A percentile compares a stretch with the other conserved stretches of the same genome.
Evolutionary conservation across 2,113 vertebrate genomes (phyloP).

Genomic region (Dasyprocta punctata): DNA sequence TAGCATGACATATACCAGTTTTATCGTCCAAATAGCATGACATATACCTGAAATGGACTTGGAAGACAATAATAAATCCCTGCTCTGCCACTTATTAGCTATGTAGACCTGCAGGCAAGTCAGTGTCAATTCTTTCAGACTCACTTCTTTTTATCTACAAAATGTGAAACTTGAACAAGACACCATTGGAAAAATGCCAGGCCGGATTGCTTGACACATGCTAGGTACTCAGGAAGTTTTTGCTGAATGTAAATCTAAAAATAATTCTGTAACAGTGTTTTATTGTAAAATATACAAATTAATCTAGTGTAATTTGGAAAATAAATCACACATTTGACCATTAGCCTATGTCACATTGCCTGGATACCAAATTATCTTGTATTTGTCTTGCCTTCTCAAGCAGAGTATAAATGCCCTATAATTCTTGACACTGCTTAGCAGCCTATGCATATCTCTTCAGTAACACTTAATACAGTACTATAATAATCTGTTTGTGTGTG

Average conservation of each 20-base stretch:
- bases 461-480: not conserved
- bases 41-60: not conserved
- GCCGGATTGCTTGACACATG: not conserved
- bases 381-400: not conserved
- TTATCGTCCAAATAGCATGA: not conserved
- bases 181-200: not conserved
- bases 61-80: not conserved
- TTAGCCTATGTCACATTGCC: not conserved
- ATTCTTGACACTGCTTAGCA: not conserved
- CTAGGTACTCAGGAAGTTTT: not conserved
- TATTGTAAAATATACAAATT: not conserved
- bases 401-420: not conserved
- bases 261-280: not conserved
- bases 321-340: not conserved
- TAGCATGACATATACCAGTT: too few species aligned
- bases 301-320: not conserved
- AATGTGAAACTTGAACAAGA: slow-evolving; percentile 21
- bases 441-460: not conserved
- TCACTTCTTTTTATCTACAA: not conserved
- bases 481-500: not conserved
- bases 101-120: not conserved
- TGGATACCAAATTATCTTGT: not conserved
- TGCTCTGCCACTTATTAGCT: not conserved
- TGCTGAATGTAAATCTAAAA: not conserved
- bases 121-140: not conserved